Evolutionary conservation across 2,113 vertebrate species (phyloP), one percentile per base, ranked within the genome.

Genomic region (Motacilla alba): DNA sequence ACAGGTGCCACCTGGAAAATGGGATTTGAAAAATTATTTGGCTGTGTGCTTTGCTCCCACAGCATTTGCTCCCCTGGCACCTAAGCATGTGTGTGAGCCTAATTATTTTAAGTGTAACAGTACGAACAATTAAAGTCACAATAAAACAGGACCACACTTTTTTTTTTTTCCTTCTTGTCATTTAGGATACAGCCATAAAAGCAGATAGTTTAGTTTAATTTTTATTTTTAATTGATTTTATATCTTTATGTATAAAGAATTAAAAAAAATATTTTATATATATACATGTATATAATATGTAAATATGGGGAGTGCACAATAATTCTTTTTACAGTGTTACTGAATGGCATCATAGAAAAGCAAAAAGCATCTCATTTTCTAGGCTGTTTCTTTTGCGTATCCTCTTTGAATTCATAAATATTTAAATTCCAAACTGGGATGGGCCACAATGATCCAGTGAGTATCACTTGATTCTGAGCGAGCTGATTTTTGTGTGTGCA

Each of bases 281-380:
- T 37, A 44, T 35, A 6, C 39, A 15, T 35, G 7, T 35, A 35
- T 35, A 35, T 35, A 35, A 7, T 35, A 35, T 35, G 35, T n/a
- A n/a, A n/a, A n/a, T n/a, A 22, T 26, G 23, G 75, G 56, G 37
- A 93, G 26, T 55, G 83, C 52, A 81, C 66, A 89, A 68, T 93
- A 73, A 93, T 91, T 93, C 91, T 96, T 96, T 96, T 96, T 93
- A 44, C 76, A 92, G 72, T 47, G 92, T 92, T 96, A 94, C 83
- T 90, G 95, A 94, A 89, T 87, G 95, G 81, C 93, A 89, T 86
- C 90, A 88, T 75, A 90, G 97, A 96, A 92, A 91, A 95, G 66
- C 90, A 90, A 82, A 95, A 93, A 62, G 31, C 79, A 37, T 87
- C 90, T 94, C 76, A 83, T 97, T 96, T 83, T 91, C 90, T 94